Evolutionary conservation across 1,140 invertebrate species (phyloP), one percentile per base, ranked within the genome.

Genomic region (Pseudobourletiella spinata): DNA sequence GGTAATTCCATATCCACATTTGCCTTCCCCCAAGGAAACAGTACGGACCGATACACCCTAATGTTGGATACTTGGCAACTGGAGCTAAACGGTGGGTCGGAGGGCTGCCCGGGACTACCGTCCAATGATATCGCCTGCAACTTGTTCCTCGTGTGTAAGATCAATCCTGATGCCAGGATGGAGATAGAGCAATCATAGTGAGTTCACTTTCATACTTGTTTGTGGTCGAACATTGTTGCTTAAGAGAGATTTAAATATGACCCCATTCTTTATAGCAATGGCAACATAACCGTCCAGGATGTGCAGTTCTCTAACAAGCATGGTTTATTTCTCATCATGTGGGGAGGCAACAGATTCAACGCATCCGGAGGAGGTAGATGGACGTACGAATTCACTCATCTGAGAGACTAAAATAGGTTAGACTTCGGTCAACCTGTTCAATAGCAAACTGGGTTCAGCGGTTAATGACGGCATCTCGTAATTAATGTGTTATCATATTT

Each of bases 1-100:
- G 42, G 54, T 11, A 63, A 63, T 51, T 54, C 54, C 22, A 20
- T 63, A 26, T 57, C 61, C 1, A 57, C 61, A 2, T 63, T 57
- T 57, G 61, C 42, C 26, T 63, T 63, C 22, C 42, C 42, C 2
- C 56, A 57, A 26, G 61, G 28, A 29, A 63, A 63, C 30, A 57
- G 35, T 29, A 57, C 56, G 18, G 44, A 32, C 11, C 54, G 61
- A 11, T 63, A 55, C 24, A 35, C 42, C 18, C 22, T 62, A 2
- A 32, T 56, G 28, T 56, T 62, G 35, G 29, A n/a, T 30, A 52
- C 46, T 25, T 25, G 15, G 8, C 14, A 15, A 15, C 11, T 48
- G 14, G 14, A 14, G 8, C 46, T 48, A 8, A n/a, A n/a, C n/a
- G n/a, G n/a, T n/a, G 22, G 22, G 14, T 15, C 46, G 46, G 20